Evolutionary conservation across 2,797 vertebrate genomes (phyloP), one percentile per base, ranked within the genome.

Genomic region (Acanthurus tractus): DNA sequence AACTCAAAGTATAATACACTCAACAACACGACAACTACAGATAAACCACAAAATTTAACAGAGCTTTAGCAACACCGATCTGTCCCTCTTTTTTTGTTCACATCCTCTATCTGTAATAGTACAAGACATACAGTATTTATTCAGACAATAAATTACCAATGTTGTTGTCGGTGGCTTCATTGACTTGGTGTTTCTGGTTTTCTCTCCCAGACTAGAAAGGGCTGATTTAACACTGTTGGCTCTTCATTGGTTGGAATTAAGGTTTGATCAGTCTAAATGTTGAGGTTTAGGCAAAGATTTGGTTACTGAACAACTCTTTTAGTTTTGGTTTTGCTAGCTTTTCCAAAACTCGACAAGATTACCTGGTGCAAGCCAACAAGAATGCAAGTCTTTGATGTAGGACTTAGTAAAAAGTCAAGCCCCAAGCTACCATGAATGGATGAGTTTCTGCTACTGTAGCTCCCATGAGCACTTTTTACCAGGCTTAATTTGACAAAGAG

Each of bases 241-340:
- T 46, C 4, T 50, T 72, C 48, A 67, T 22, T 49, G 57, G 8
- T 46, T 71, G 50, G n/a, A 34, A 23, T 48, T 65, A 34, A 34
- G 29, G 29, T 34, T 34, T 34, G 29, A 34, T 12, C 12, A 2
- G 11, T 9, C 11, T 40, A 2, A 40, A 40, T 40, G 8, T 40
- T 40, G 2, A 40, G 38, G 38, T 40, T 8, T 8, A 40, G 38
- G 11, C 38, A 40, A 40, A 40, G 38, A 40, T 40, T 40, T 2
- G 8, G 38, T 40, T 40, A 40, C 1, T 10, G 7, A 34, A 34
- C 10, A 11, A 40, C 38, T 40, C 3, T 40, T 40, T 40, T 9
- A 10, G 38, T 40, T 40, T 40, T 40, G 11, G 38, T 40, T 40
- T 40, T 40, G 38, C 8, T 2, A 11, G 38, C 11, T 40, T 9